Evolutionary conservation across 2,113 vertebrate genomes (phyloP).

Genomic region (Vulpes lagopus): DNA sequence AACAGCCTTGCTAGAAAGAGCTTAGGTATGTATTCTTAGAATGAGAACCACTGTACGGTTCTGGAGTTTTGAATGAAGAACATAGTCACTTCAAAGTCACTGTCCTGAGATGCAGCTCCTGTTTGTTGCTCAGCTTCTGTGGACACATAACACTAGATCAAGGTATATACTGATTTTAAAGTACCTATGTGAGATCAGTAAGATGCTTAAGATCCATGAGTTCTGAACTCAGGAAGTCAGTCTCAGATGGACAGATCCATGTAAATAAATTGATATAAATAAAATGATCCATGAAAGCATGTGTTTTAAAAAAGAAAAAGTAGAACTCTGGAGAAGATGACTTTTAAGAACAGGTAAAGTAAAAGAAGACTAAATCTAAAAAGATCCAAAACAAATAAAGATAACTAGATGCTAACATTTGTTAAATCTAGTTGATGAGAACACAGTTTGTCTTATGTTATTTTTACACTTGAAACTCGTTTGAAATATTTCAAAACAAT

Average conservation of each 20-base stretch:
- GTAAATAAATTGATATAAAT: neutral
- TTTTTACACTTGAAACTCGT: constrained; percentile 5
- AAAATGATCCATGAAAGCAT: neutral
- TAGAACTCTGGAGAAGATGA: neutral
- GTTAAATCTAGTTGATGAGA: neutral
- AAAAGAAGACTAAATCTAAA: constrained; percentile 25
- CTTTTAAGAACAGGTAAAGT: neutral
- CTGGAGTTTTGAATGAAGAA: neutral
- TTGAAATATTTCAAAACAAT: constrained; percentile 41
- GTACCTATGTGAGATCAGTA: neutral
- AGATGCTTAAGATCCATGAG: neutral
- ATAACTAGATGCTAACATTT: constrained; percentile 31
- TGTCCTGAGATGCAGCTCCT: neutral
- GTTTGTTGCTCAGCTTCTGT: neutral
- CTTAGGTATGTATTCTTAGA: neutral
- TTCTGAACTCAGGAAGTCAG: neutral
- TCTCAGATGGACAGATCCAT: neutral
- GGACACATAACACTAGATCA: neutral
- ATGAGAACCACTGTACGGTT: neutral
- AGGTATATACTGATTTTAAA: neutral
- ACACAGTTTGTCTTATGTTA: neutral
- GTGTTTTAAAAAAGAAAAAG: neutral
- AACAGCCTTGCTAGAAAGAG: neutral
- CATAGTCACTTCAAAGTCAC: neutral
- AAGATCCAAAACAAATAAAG: neutral